A percentile compares a stretch with the other conserved stretches of the same genome.
These are phyloP conservation scores for Trinorchestia longiramus DNA, from an alignment of 1,140 invertebrate species.

Conservation along the genomic window DNA sequence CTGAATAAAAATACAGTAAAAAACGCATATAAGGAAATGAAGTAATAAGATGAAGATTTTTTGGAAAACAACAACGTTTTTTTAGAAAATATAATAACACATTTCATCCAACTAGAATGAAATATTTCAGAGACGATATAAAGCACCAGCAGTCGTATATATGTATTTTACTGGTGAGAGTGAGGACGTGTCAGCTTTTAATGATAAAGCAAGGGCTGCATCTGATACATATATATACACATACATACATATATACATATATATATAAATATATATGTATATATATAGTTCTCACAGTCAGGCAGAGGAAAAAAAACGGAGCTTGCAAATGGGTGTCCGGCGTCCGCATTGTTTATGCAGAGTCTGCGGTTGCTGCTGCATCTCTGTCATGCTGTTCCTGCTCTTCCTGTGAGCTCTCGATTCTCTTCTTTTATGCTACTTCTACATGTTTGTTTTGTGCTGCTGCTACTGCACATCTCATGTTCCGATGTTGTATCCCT, in stretches of 20 bases:
- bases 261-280: too few relatives aligned
- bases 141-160: not conserved
- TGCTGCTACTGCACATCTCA: not conserved
- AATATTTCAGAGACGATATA: not conserved
- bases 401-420: not conserved
- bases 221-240: too few relatives aligned
- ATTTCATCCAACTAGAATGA: not conserved
- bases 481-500: not conserved
- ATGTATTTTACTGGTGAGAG: not conserved
- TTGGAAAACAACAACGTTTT: not conserved
- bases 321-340: conserved; percentile 21
- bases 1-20: too few relatives aligned
- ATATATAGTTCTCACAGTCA: not conserved
- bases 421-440: not conserved
- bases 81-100: not conserved
- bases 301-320: not conserved
- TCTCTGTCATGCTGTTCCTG: not conserved
- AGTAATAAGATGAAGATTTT: not conserved
- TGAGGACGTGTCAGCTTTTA: not conserved
- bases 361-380: not conserved
- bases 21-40: not conserved
- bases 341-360: conserved; percentile 25
- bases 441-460: not conserved
- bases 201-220: not conserved
- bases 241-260: too few relatives aligned